These are phyloP conservation scores for Schizothorax lantsangensis DNA, from an alignment of 2,797 vertebrate genomes.

Conservation along the genomic window DNA sequence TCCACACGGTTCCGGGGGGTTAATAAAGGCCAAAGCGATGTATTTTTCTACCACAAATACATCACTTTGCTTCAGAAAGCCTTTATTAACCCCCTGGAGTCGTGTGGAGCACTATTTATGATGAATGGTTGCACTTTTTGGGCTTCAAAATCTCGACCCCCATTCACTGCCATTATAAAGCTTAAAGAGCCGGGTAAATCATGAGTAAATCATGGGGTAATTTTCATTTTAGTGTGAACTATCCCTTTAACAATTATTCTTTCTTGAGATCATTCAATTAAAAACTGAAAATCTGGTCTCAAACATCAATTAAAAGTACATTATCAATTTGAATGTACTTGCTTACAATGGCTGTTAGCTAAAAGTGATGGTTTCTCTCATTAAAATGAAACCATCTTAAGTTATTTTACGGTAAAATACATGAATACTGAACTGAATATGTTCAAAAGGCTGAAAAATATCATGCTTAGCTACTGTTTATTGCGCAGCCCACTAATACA, in stretches of 20 bases:
- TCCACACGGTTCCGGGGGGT: no score
- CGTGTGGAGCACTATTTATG: no score
- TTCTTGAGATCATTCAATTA: neutral
- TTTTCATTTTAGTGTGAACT: neutral
- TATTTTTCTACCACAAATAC: no score
- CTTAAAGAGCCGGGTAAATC: no score
- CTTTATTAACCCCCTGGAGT: no score
- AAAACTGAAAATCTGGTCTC: neutral
- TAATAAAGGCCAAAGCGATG: no score
- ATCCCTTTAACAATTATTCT: neutral
- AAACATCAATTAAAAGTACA: neutral
- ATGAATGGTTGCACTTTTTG: no score
- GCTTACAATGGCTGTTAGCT: neutral
- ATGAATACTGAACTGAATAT: neutral
- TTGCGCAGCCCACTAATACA: neutral
- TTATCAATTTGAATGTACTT: neutral
- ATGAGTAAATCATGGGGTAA: no score
- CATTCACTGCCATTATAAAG: no score
- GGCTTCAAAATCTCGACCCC: no score
- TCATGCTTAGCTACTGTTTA: neutral
- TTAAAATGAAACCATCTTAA: neutral
- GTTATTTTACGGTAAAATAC: neutral
- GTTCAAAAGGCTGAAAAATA: neutral
- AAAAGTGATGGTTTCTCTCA: neutral
- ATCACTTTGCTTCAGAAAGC: no score